A percentile compares a stretch with the other conserved stretches of the same genome.
Conservation (phyloP, 1,140 invertebrate genomes). For the Rhysida immarginata region DNA sequence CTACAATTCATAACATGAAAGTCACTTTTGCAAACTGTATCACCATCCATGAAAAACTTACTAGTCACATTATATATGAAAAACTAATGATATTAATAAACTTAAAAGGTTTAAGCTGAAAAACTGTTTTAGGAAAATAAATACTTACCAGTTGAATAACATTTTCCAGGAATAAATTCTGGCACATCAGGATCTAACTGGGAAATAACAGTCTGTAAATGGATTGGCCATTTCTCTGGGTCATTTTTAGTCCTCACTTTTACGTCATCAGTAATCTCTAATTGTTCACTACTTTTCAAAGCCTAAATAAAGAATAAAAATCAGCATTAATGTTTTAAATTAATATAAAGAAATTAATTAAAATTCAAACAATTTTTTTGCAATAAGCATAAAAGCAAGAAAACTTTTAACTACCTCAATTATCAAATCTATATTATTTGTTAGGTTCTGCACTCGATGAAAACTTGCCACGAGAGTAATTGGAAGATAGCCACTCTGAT, state of each 20-base stretch:
- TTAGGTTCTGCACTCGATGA: slow-evolving; percentile 76
- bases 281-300: slow-evolving; percentile 58
- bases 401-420: slow-evolving; percentile 31
- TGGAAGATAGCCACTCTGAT: slow-evolving; percentile 77
- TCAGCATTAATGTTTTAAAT: background rate
- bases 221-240: slow-evolving; percentile 73
- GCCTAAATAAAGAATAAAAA: slow-evolving; percentile 34
- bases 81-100: no score
- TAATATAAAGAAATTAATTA: no score
- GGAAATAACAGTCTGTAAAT: slow-evolving; percentile 32
- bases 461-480: slow-evolving; percentile 89
- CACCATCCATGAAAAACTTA: no score
- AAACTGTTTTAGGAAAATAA: no score
- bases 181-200: slow-evolving; percentile 16
- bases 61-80: no score
- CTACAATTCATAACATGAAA: no score
- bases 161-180: slow-evolving; percentile 9
- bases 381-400: background rate
- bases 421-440: slow-evolving; percentile 65
- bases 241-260: slow-evolving; percentile 65
- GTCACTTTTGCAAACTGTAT: no score
- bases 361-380: slow-evolving; percentile 2
- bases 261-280: slow-evolving; percentile 61
- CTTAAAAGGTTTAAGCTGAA: no score
- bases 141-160: background rate